These are phyloP conservation scores for Lasioglossum morio DNA, from an alignment of 2,888 invertebrate species.

Conservation along the genomic window DNA sequence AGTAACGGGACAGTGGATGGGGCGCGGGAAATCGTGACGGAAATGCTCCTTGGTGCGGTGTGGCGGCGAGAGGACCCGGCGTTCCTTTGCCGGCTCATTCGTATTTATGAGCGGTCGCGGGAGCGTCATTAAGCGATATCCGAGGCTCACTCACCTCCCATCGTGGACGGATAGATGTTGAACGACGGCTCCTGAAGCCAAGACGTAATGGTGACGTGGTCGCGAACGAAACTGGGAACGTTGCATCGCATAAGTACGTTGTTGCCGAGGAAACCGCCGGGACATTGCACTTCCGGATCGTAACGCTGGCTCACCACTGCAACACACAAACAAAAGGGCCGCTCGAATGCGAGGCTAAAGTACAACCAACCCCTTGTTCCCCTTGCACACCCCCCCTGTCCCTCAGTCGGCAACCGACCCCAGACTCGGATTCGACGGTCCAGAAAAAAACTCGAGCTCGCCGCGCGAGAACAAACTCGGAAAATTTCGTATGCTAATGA, in stretches of 20 bases:
- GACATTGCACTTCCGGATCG: constrained; percentile 87
- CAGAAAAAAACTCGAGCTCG: constrained; percentile 29
- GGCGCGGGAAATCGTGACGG: constrained; percentile 9
- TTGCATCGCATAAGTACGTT: constrained; percentile 87
- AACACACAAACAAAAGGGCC: constrained; percentile 70
- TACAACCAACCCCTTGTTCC: constrained; percentile 3
- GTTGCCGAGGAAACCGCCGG: constrained; percentile 86
- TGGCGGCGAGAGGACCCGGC: not conserved
- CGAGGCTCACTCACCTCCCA: constrained; percentile 84
- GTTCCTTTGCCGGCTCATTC: constrained; percentile 2
- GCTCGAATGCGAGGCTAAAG: constrained; percentile 41
- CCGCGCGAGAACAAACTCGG: constrained; percentile 12
- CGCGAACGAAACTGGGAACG: constrained; percentile 86
- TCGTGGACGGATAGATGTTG: constrained; percentile 86
- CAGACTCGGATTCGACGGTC: constrained; percentile 38
- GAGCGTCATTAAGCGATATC: constrained; percentile 65
- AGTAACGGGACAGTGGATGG: not conserved
- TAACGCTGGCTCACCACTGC: constrained; percentile 86
- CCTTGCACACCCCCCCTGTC: not conserved
- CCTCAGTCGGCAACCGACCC: not conserved
- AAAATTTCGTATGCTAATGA: constrained; percentile 14
- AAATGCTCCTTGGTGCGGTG: constrained; percentile 12
- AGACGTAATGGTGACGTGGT: constrained; percentile 86
- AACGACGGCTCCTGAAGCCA: constrained; percentile 87
- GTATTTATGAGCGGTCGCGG: constrained; percentile 39